Evolutionary conservation across 2,113 vertebrate genomes (phyloP).

Genomic region (Aythya baeri): DNA sequence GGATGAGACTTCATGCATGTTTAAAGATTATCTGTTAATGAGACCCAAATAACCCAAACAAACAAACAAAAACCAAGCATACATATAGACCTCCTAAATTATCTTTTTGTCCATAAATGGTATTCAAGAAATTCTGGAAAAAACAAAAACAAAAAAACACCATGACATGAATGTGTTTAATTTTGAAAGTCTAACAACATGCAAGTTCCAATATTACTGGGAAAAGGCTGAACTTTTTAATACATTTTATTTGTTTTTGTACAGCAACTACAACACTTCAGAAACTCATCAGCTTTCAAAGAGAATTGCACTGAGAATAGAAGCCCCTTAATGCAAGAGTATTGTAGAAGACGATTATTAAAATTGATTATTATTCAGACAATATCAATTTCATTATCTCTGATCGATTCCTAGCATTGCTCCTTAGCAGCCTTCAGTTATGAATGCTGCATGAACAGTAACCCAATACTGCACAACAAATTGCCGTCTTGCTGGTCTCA

Average conservation of each 20-base stretch:
- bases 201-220: not conserved
- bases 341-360: slow-evolving; percentile 74
- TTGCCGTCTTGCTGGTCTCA: not conserved
- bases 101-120: not conserved
- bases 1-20: not conserved
- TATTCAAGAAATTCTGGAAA: not conserved
- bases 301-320: slow-evolving; percentile 66
- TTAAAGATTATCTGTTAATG: not conserved
- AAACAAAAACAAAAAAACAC: too few species aligned
- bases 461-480: slow-evolving; percentile 21
- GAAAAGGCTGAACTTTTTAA: not conserved
- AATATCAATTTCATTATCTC: slow-evolving; percentile 79
- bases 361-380: slow-evolving; percentile 81
- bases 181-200: not conserved
- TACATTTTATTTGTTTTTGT: not conserved
- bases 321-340: slow-evolving; percentile 65
- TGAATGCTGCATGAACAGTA: slow-evolving; percentile 19
- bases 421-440: slow-evolving; percentile 56
- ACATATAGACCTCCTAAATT: not conserved
- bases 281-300: slow-evolving; percentile 52
- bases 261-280: not conserved
- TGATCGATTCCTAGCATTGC: slow-evolving; percentile 68
- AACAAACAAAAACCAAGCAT: not conserved
- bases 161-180: not conserved
- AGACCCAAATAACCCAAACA: not conserved